Percentiles rank a stretch among this genome's conserved stretches.
phyloP scores from a whole-genome alignment of 2,888 invertebrate species.

The Pristionchus mayeri region DNA sequence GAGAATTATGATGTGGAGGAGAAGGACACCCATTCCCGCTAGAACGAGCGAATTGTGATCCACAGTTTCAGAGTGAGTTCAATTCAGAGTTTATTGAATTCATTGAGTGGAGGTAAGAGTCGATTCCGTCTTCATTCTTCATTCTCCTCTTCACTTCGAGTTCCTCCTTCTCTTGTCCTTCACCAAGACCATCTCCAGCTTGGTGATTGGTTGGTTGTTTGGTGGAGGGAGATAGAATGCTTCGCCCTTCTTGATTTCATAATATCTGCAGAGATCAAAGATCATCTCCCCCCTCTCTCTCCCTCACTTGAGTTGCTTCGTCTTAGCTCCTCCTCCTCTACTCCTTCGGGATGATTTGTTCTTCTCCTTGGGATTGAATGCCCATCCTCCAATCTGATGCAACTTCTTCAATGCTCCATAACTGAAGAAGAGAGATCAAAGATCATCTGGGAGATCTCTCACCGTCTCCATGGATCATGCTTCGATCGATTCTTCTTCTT shows the following conservation, averaged over 20 bases:
- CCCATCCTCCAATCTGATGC: constrained; percentile 34
- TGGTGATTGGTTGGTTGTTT: constrained; percentile 8
- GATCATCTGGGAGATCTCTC: constrained; percentile 2
- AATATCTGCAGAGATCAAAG: constrained; percentile 3
- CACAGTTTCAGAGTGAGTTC: too few relatives aligned
- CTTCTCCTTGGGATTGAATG: not conserved
- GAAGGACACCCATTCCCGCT: too few relatives aligned
- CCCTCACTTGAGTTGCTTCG: not conserved
- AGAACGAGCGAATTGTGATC: too few relatives aligned
- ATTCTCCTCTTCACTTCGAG: not conserved
- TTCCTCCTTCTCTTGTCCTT: constrained; percentile 21
- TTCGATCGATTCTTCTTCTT: constrained; percentile 31
- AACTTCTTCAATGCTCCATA: constrained; percentile 25
- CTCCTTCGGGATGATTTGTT: not conserved
- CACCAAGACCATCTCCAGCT: not conserved
- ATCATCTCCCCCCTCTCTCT: not conserved
- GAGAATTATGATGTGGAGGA: too few relatives aligned
- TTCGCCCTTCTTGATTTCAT: not conserved
- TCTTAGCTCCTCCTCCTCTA: not conserved
- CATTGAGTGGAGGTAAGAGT: not conserved
- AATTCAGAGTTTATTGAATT: constrained; percentile 2
- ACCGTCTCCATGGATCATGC: constrained; percentile 40
- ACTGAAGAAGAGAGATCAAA: not conserved
- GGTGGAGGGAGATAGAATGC: constrained; percentile 3
- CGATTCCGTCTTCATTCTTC: not conserved